Percentiles rank a stretch among this genome's conserved stretches.
phyloP scores from a whole-genome alignment of 2,888 invertebrate species.

The Petrolisthes manimaculis region DNA sequence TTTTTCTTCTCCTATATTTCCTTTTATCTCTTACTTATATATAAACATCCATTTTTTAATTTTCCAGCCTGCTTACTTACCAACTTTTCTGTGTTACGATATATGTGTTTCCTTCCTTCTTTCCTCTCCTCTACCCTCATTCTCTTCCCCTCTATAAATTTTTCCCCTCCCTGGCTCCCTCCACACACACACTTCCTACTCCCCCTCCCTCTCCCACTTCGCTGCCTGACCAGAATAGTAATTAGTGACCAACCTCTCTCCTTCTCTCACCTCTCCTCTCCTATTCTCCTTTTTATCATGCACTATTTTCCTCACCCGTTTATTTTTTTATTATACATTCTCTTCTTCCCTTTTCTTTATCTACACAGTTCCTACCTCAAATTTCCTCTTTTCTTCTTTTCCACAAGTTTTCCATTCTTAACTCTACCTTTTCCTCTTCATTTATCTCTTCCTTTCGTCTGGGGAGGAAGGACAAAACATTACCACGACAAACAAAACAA shows the following conservation, averaged over 20 bases:
- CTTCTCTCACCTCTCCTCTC: background rate
- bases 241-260: background rate
- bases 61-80: background rate
- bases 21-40: background rate
- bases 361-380: background rate
- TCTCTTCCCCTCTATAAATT: background rate
- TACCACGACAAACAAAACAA: too few relatives aligned
- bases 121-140: background rate
- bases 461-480: too few relatives aligned
- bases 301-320: background rate
- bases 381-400: background rate
- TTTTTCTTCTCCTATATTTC: background rate
- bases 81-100: background rate
- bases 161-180: background rate
- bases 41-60: background rate
- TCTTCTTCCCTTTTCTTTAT: background rate
- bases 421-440: background rate
- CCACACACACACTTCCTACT: background rate
- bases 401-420: background rate
- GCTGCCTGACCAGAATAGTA: background rate
- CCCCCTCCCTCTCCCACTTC: background rate
- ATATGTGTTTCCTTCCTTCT: background rate
- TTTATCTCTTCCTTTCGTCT: too few relatives aligned
- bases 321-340: background rate
- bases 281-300: background rate